A percentile compares a stretch with the other conserved stretches of the same genome.
Evolutionary conservation across 2,888 invertebrate genomes (phyloP).

Genomic region (Tenthredo livida): DNA sequence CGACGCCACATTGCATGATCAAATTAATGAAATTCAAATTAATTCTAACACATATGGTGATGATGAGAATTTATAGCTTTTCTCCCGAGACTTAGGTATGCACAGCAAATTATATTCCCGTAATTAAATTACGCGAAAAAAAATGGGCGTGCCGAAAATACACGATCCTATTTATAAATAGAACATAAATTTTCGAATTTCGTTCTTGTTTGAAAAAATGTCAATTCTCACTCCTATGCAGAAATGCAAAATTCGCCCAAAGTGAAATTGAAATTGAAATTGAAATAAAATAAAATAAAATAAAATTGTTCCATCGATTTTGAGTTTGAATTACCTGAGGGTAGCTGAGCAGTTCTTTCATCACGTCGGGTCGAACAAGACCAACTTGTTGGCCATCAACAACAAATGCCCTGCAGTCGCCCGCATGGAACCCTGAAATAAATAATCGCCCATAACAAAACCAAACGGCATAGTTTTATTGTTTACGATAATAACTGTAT

Average conservation of each 20-base stretch:
- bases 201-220: background rate
- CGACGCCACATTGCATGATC: background rate
- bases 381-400: slow-evolving; percentile 95
- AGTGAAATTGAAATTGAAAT: background rate
- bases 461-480: slow-evolving; percentile 13
- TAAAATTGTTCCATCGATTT: background rate
- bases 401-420: slow-evolving; percentile 91
- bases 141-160: background rate
- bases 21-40: slow-evolving; percentile 14
- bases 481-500: background rate
- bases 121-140: background rate
- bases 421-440: slow-evolving; percentile 85
- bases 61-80: slow-evolving; percentile 13
- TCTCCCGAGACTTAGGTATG: background rate
- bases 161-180: background rate
- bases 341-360: slow-evolving; percentile 88
- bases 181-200: background rate
- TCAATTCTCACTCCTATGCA: background rate
- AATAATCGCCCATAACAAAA: slow-evolving; percentile 22
- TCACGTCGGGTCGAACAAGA: slow-evolving; percentile 90
- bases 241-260: background rate
- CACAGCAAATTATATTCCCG: background rate
- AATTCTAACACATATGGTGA: background rate
- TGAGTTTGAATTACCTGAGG: slow-evolving; percentile 84
- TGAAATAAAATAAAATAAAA: background rate